Evolutionary conservation across 1,140 invertebrate species (phyloP), one percentile per base, ranked within the genome.

Genomic region (Trichonephila clavata): DNA sequence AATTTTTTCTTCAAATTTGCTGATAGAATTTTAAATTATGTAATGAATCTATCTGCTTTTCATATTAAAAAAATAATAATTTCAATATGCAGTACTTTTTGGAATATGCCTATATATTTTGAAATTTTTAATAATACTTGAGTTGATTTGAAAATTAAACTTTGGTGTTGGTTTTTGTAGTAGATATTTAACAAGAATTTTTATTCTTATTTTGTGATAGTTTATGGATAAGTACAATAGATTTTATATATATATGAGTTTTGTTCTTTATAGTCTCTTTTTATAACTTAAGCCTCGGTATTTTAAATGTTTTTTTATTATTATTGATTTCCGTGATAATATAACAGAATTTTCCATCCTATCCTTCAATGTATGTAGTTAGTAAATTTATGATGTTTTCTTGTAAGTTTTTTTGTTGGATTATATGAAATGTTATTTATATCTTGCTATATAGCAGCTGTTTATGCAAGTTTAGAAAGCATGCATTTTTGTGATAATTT

Each of bases 401-500:
- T 90, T 71, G 32, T 90, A 24, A 24, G 13, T 57, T 84, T 71
- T 92, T 13, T n/a, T 61, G 18, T 87, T 87, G 60, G 43, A 80
- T 87, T 65, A 39, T 27, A 21, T 86, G 83, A 61, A 20, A 83
- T 83, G 50, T 86, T 68, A 71, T 86, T 65, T 92, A 68, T 92
- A 92, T 63, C 32, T 86, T 86, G 83, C 90, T 68, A 39, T 50
- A 50, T 57, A 50, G 90, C 90, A 86, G 90, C 63, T 86, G 81
- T 86, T 63, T 59, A 68, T 63, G 60, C 60, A 59, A 61, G 16
- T 87, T 93, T 77, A 81, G 71, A 87, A 80, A 59, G 92, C 92
- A 80, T 87, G 92, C 65, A 87, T 86, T 93, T 93, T 71, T 87
- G 84, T 93, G 92, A 93, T 93, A 93, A 80, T 87, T 93, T 87